Evolutionary conservation across 2,797 vertebrate genomes (phyloP).

Genomic region (Chelon labrosus): DNA sequence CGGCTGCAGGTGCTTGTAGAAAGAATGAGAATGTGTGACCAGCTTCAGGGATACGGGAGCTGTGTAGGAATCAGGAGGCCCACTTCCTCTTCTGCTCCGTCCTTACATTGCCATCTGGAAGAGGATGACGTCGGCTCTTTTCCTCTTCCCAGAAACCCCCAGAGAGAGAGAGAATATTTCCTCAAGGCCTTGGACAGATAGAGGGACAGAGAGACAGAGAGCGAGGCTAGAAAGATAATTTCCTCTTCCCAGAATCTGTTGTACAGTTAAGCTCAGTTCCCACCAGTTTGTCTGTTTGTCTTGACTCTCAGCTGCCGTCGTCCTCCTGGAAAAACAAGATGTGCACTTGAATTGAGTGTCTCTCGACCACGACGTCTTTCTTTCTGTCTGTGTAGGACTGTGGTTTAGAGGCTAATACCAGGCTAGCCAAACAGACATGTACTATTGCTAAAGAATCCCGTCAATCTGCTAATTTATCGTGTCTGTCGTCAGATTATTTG

Average conservation of each 20-base stretch:
- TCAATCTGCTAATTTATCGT: no score
- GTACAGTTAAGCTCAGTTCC: conserved; percentile 33
- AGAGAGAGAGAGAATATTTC: conserved; percentile 45
- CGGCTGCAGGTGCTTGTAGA: conserved; percentile 28
- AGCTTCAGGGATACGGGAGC: conserved; percentile 30
- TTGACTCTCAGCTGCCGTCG: conserved; percentile 20
- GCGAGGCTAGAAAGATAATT: conserved; percentile 13
- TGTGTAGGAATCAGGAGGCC: conserved; percentile 43
- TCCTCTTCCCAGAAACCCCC: conserved; percentile 69
- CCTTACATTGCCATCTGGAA: conserved; percentile 47
- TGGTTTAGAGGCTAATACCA: no score
- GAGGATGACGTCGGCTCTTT: conserved; percentile 62
- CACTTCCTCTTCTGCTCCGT: conserved; percentile 53
- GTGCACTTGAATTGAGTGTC: no score
- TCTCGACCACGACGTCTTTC: no score
- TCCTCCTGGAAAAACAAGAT: no score
- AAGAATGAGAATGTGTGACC: conserved; percentile 20
- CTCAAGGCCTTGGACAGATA: conserved; percentile 34
- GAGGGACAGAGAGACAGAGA: neutral
- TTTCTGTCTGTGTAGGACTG: no score
- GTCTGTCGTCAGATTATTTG: no score
- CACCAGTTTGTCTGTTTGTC: conserved; percentile 61
- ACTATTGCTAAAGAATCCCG: no score
- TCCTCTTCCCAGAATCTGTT: conserved; percentile 61
- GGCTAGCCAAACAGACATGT: no score